Evolutionary conservation across 2,888 invertebrate genomes (phyloP).

Genomic region (Myathropa florea): DNA sequence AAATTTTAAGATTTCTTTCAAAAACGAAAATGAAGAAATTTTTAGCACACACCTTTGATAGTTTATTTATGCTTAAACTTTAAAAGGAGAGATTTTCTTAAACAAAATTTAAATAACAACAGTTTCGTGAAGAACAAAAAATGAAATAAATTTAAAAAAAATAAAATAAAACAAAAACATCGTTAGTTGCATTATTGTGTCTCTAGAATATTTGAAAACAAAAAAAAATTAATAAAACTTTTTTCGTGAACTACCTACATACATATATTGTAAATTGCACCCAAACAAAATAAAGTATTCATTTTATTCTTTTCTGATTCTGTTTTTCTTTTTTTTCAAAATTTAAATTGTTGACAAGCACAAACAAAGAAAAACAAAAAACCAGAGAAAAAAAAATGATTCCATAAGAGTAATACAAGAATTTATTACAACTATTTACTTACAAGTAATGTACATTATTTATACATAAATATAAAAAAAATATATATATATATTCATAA

Average conservation of each 20-base stretch:
- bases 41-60: constrained; percentile 25
- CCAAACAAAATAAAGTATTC: neutral
- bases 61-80: neutral
- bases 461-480: constrained; percentile 39
- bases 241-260: constrained; percentile 36
- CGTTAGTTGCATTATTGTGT: constrained; percentile 64
- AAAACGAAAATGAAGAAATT: neutral
- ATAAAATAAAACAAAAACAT: neutral
- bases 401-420: constrained; percentile 41
- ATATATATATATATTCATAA: constrained; percentile 39
- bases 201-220: constrained; percentile 34
- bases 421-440: constrained; percentile 60
- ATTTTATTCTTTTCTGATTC: neutral
- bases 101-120: constrained; percentile 37
- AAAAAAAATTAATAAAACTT: constrained; percentile 12
- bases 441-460: constrained; percentile 66
- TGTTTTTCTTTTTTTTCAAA: constrained; percentile 12
- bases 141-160: neutral
- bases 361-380: constrained; percentile 14
- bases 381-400: constrained; percentile 14
- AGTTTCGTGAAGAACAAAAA: constrained; percentile 42
- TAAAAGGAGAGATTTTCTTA: constrained; percentile 66
- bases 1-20: neutral
- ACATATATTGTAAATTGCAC: constrained; percentile 55
- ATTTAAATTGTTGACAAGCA: constrained; percentile 63